Base-by-base conservation (phyloP, 2,113 vertebrate species). In the Lontra canadensis region DNA sequence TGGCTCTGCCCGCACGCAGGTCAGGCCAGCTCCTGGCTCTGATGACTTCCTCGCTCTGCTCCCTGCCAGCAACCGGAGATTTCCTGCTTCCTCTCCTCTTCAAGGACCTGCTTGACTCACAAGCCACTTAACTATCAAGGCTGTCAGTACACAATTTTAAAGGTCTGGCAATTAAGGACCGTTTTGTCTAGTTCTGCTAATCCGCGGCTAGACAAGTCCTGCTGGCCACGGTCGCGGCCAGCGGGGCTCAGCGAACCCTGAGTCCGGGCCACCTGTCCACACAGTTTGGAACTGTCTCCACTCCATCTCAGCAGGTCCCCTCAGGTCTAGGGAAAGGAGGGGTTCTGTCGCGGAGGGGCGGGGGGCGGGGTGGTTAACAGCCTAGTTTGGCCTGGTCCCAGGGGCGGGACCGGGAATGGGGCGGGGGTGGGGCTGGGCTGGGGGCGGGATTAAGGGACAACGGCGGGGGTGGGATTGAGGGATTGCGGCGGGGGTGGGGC, bases 211-310 rank as follows among this genome's bases (percentile, higher is more conserved):
- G 86, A 91, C 92, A 39, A 31, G 21, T 1, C 57, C 71, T 42
- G 82, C 78, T 20, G 81, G 57, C 63, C 76, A 42, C 20, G 3
- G 0, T n/a, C 39, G 7, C 73, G 14, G 57, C 55, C 94, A 57
- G 85, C 76, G 2, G 36, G 76, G 71, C 34, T 20, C 47, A 7
- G 74, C 0, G 90, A 95, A 6, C 65, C 83, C 87, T 26, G 74
- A n/a, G 93, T 69, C 21, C 42, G 31, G 18, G 85, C 95, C 97
- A 96, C 78, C 89, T 88, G 94, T 42, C 74, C 85, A 15, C 74
- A 17, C 63, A 31, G 4, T 61, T 13, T n/a, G 85, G 71, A 67
- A n/a, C 18, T 3, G 15, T 65, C 57, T 74, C 6, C 15, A 3
- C 57, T 25, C 4, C 20, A 23, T 11, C 14, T 73, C 79, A 15